Base-by-base conservation (phyloP, 2,113 vertebrate genomes). In the Nothocercus nigrocapillus region DNA sequence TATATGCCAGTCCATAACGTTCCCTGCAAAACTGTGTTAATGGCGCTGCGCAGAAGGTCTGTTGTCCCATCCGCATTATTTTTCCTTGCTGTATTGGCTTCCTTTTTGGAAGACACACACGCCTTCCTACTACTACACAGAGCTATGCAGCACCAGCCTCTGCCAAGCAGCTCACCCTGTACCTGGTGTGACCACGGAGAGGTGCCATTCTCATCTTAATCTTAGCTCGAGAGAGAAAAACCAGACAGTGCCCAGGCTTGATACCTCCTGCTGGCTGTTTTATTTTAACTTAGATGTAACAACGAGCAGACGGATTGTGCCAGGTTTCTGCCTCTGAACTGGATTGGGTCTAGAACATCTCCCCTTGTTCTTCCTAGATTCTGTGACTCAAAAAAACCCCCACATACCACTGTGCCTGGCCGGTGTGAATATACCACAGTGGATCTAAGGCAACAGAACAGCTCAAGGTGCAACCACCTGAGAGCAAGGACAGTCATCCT, bases 351-450 rank as follows among this genome's bases (percentile, higher is more conserved):
- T 0, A 93, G 40, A 25, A 61, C 80, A 74, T 66, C 10, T 59
- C 18, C 72, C 80, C 88, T 93, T 88, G 79, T 63, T 92, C 76
- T 78, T 74, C 85, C 22, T 70, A 30, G 59, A 34, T 81, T 92
- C 76, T 7, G 8, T 24, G 49, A 42, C 69, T 74, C 51, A 64
- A 78, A 91, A 76, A 44, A 62, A 30, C 40, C 67, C 38, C 28
- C 73, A 64, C 81, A 77, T 0, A 1, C 69, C 38, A 56, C 1
- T 0, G 22, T 64, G 49, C 58, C 44, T 0, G 0, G 44, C 62
- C 61, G 47, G 9, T 68, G 69, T 89, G 91, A 89, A 61, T 51
- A 70, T 49, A 77, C 5, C 0, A 2, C 2, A 5, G 21, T 32
- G 85, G 69, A 81, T 86, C 69, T 79, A 86, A 88, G 3, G 7